These are phyloP conservation scores for Scyliorhinus canicula DNA, from an alignment of 2,797 vertebrate species.

Conservation along the genomic window DNA sequence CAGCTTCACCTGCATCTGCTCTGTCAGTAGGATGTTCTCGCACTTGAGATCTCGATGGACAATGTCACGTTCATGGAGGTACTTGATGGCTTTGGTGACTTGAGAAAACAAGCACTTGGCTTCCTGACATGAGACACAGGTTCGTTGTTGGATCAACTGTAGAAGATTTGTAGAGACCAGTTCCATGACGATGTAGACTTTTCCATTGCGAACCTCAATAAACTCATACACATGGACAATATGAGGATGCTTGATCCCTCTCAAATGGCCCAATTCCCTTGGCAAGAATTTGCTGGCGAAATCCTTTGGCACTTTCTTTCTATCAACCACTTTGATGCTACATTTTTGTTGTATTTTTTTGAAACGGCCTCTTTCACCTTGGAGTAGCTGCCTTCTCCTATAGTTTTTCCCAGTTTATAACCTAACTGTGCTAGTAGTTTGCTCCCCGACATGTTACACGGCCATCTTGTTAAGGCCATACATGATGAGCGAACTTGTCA, in stretches of 20 bases:
- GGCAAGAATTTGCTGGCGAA: constrained; percentile 63
- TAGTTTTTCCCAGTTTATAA: constrained; percentile 56
- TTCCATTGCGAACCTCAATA: constrained; percentile 58
- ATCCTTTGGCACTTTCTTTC: constrained; percentile 48
- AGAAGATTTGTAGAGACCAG: constrained; percentile 60
- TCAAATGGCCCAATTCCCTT: constrained; percentile 58
- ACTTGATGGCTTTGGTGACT: constrained; percentile 57
- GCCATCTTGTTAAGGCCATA: constrained; percentile 25
- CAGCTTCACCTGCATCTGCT: constrained; percentile 58
- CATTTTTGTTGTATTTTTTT: constrained; percentile 55
- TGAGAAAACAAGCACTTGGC: constrained; percentile 62
- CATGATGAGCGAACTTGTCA: not conserved
- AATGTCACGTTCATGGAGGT: constrained; percentile 62
- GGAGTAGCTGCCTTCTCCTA: constrained; percentile 67
- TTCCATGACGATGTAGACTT: constrained; percentile 69
- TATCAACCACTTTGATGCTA: constrained; percentile 69
- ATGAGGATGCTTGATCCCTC: constrained; percentile 58
- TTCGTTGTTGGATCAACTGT: constrained; percentile 53
- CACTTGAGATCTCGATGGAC: constrained; percentile 69
- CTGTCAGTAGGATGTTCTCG: constrained; percentile 64
- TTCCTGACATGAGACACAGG: constrained; percentile 50
- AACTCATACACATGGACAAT: constrained; percentile 60
- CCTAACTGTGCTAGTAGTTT: constrained; percentile 57
- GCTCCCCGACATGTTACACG: constrained; percentile 47
- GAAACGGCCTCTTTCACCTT: constrained; percentile 66